Evolutionary conservation across 2,113 vertebrate species (phyloP), one percentile per base, ranked within the genome.

Genomic region (Galbula dea): DNA sequence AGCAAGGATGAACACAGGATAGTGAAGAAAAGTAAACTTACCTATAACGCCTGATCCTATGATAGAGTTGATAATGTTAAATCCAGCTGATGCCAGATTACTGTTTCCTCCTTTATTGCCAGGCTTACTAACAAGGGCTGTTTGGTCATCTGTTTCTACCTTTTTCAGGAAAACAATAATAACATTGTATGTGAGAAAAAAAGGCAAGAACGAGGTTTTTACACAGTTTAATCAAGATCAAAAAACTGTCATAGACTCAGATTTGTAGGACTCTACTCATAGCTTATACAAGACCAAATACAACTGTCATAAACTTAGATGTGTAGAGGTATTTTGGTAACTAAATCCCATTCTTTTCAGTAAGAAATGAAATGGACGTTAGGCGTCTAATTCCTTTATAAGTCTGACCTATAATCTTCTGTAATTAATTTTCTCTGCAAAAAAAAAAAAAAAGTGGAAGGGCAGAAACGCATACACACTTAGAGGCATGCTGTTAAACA

Each of bases 41-140:
- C 99, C 99, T 98, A 99, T 99, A 87, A 99, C 95, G 61, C 99
- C 98, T 37, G 99, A 99, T 97, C 99, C 99, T 93, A 98, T 98
- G 58, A 99, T 99, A 45, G 99, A 99, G 95, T 99, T 99, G 93
- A 99, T 98, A 79, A 99, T 98, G 95, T 99, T 99, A 97, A 99
- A 99, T 41, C 97, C 98, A 29, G 99, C 99, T 72, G 98, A 97
- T 52, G 97, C 97, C 55, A 97, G 91, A 58, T 97, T 97, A 82
- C 97, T 93, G 41, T 94, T 98, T 87, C 97, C 90, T 93, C 68
- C 86, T 39, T 92, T 82, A 41, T 80, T 88, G 68, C 87, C 97
- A 27, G 88, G 80, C 22, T 97, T 83, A 63, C 78, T 92, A 94
- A 99, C 75, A 10, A 99, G 97, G 14, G 73, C 65, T 89, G 83